A percentile compares a stretch with the other conserved stretches of the same genome.
Evolutionary conservation across 2,888 invertebrate species (phyloP).

Genomic region (Xestia c-nigrum): DNA sequence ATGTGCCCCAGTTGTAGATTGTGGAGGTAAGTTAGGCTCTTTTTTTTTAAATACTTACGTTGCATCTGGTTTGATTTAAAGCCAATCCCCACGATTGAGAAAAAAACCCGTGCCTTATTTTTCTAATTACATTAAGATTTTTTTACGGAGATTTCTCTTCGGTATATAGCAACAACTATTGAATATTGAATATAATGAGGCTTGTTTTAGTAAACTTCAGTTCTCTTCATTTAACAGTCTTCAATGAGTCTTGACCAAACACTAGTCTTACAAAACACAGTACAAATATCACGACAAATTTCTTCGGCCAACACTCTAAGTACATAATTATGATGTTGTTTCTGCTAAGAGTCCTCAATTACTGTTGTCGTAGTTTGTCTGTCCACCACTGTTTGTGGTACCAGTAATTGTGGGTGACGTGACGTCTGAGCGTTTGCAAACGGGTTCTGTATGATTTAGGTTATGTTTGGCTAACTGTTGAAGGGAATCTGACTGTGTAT

Average conservation of each 20-base stretch:
- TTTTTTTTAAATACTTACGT: neutral
- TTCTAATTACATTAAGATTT: neutral
- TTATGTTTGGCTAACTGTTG: slow-evolving; percentile 57
- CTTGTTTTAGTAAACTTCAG: neutral
- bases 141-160: neutral
- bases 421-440: slow-evolving; percentile 44
- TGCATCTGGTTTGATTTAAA: neutral
- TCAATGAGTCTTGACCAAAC: slow-evolving; percentile 29
- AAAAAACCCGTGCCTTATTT: neutral
- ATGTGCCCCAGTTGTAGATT: too few relatives aligned
- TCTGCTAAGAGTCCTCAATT: slow-evolving; percentile 59
- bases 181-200: neutral
- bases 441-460: slow-evolving; percentile 53
- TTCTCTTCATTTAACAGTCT: slow-evolving; percentile 1
- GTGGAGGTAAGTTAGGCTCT: neutral
- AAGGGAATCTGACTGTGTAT: slow-evolving; percentile 35
- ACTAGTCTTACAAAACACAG: slow-evolving; percentile 31
- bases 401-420: slow-evolving; percentile 73
- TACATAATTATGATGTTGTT: slow-evolving; percentile 52
- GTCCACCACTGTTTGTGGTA: slow-evolving; percentile 70
- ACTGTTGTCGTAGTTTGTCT: slow-evolving; percentile 48
- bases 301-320: slow-evolving; percentile 50
- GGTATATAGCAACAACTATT: neutral
- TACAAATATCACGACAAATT: slow-evolving; percentile 55
- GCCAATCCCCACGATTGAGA: neutral